phyloP scores from a whole-genome alignment of 1,140 invertebrate genomes.

The Pseudomyrmex flavicornis region DNA sequence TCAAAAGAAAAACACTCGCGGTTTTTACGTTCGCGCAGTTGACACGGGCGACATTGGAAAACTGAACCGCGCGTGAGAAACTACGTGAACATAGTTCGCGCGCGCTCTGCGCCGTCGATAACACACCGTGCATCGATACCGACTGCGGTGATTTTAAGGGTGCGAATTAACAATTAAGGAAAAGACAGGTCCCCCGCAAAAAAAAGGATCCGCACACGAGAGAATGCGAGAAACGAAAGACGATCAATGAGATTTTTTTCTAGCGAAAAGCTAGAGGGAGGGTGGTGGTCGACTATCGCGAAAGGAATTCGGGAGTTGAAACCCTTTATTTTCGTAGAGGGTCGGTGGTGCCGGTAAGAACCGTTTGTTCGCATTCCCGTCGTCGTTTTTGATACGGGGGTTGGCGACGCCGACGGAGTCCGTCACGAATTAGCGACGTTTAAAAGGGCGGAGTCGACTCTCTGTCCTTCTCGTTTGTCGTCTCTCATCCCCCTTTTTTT shows the following conservation, averaged over 20 bases:
- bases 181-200: background rate
- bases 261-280: background rate
- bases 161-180: background rate
- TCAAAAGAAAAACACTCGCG: no score
- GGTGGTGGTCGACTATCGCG: conserved; percentile 15
- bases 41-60: conserved; percentile 74
- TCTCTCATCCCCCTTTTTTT: conserved; percentile 1
- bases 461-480: conserved; percentile 57
- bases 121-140: conserved; percentile 64
- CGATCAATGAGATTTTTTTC: background rate
- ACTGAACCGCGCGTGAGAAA: conserved; percentile 66
- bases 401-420: conserved; percentile 70
- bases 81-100: conserved; percentile 37
- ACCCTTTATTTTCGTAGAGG: conserved; percentile 24
- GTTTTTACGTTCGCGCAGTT: conserved; percentile 54
- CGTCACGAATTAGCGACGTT: conserved; percentile 80
- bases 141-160: conserved; percentile 31
- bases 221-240: background rate
- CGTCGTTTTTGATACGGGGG: conserved; percentile 32
- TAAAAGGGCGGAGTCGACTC: conserved; percentile 73
- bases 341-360: background rate
- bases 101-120: conserved; percentile 74
- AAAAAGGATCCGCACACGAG: background rate
- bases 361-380: conserved; percentile 11
- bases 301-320: conserved; percentile 30